phyloP scores from a whole-genome alignment of 92 coral and sea anemone species.

The Blastomussa wellsi region DNA sequence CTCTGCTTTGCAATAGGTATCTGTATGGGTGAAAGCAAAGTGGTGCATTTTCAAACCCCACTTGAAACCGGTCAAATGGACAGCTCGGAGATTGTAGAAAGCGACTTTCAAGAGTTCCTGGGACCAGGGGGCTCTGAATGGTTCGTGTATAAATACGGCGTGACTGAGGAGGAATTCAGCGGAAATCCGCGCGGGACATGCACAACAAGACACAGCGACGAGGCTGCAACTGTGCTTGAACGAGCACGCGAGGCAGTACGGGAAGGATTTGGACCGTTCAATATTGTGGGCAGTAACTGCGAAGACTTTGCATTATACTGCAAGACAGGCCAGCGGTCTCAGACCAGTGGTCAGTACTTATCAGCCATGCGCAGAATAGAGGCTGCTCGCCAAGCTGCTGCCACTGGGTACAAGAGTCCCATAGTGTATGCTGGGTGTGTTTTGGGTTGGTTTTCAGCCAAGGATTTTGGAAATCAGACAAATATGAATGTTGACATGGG shows the following conservation, averaged over 20 bases:
- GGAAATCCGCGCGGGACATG: slow-evolving; percentile 75
- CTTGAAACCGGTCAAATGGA: slow-evolving; percentile 75
- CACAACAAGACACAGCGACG: slow-evolving; percentile 74
- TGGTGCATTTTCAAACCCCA: slow-evolving; percentile 81
- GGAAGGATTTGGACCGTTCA: slow-evolving; percentile 93
- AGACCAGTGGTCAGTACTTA: slow-evolving; percentile 83
- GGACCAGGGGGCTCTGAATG: slow-evolving; percentile 42
- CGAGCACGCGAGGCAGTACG: slow-evolving; percentile 70
- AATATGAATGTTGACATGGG: background rate
- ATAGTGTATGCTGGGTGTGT: slow-evolving; percentile 94
- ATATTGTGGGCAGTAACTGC: slow-evolving; percentile 93
- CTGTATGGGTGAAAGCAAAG: slow-evolving; percentile 59
- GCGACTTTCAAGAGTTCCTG: slow-evolving; percentile 59
- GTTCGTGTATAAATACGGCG: slow-evolving; percentile 73
- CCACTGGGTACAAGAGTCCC: slow-evolving; percentile 88
- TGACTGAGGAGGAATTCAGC: slow-evolving; percentile 54
- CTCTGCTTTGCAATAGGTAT: slow-evolving; percentile 52
- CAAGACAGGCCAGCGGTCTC: slow-evolving; percentile 91
- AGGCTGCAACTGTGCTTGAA: slow-evolving; percentile 56
- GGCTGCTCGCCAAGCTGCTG: slow-evolving; percentile 86
- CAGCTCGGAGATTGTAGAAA: slow-evolving; percentile 60
- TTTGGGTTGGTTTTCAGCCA: slow-evolving; percentile 85
- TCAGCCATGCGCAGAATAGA: slow-evolving; percentile 86
- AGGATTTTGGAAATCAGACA: slow-evolving; percentile 56
- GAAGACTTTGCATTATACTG: slow-evolving; percentile 95